A percentile compares a stretch with the other conserved stretches of the same genome.
Evolutionary conservation across 2,888 invertebrate genomes (phyloP).

Genomic region (Caenorhabditis angaria): DNA sequence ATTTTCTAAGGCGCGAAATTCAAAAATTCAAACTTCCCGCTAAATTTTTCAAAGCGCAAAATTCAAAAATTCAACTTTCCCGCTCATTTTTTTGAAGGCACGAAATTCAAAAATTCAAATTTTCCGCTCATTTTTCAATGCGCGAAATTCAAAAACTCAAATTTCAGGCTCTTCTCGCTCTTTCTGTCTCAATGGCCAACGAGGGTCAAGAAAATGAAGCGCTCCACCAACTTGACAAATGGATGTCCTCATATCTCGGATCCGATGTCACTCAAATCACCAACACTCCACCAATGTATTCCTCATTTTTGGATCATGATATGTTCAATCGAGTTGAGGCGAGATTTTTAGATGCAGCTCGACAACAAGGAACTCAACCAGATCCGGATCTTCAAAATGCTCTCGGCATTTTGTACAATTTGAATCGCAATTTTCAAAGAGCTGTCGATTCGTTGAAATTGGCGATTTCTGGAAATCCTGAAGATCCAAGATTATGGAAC

Average conservation of each 20-base stretch:
- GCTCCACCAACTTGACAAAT: constrained; percentile 80
- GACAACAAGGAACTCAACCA: constrained; percentile 49
- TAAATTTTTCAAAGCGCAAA: too few relatives aligned
- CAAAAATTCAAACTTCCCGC: too few relatives aligned
- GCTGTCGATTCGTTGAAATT: constrained; percentile 94
- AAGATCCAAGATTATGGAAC: constrained; percentile 94
- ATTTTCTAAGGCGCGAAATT: too few relatives aligned
- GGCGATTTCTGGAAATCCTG: constrained; percentile 81
- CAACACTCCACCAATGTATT: constrained; percentile 25
- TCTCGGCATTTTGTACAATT: constrained; percentile 87
- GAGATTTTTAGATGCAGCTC: constrained; percentile 55
- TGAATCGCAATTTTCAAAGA: constrained; percentile 91
- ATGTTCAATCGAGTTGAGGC: constrained; percentile 63
- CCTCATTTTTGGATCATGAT: constrained; percentile 50
- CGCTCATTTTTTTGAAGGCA: constrained; percentile 6
- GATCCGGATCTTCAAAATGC: constrained; percentile 76
- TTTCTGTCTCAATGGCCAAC: constrained; percentile 94
- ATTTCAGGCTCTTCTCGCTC: constrained; percentile 82
- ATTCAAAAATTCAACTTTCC: too few relatives aligned
- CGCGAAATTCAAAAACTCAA: background rate
- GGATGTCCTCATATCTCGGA: constrained; percentile 44
- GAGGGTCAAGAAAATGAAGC: constrained; percentile 92
- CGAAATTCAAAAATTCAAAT: background rate
- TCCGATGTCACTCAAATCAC: constrained; percentile 11
- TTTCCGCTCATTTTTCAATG: too few relatives aligned